Conservation (phyloP, 2,888 invertebrate species). For the Eulithis testata region DNA sequence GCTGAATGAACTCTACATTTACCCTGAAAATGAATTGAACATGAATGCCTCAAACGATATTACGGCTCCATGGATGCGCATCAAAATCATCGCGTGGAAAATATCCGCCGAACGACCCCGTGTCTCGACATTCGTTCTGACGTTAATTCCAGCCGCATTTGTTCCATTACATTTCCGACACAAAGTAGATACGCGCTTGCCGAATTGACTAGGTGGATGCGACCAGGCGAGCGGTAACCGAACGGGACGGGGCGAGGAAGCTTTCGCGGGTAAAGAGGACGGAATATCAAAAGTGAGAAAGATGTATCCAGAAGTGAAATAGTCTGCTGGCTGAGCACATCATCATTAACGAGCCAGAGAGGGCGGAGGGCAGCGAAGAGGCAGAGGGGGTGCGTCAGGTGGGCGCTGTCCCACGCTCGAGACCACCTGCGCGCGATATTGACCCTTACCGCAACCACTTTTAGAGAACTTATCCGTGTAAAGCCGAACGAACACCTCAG, state of each 20-base stretch:
- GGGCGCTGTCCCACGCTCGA: constrained; percentile 83
- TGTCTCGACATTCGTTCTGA: constrained; percentile 82
- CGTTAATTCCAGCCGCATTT: constrained; percentile 85
- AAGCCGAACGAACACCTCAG: constrained; percentile 65
- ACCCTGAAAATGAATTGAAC: constrained; percentile 29
- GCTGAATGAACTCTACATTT: constrained; percentile 38
- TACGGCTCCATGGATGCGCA: constrained; percentile 74
- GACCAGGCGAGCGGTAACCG: constrained; percentile 74
- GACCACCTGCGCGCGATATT: constrained; percentile 76
- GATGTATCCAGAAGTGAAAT: constrained; percentile 89
- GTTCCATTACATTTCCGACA: constrained; percentile 85
- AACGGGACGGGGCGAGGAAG: constrained; percentile 65
- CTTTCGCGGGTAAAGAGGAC: constrained; percentile 63
- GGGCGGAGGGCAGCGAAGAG: constrained; percentile 85
- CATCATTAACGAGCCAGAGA: constrained; percentile 90
- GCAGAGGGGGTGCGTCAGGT: constrained; percentile 85
- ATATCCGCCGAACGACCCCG: constrained; percentile 80
- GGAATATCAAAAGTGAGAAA: constrained; percentile 83
- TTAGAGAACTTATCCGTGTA: constrained; percentile 67
- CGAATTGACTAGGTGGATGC: constrained; percentile 84
- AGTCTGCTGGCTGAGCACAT: constrained; percentile 91
- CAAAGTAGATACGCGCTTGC: constrained; percentile 84
- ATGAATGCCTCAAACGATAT: constrained; percentile 65
- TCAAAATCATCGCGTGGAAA: constrained; percentile 83
- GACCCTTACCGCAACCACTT: constrained; percentile 68